Percentiles rank a stretch among this genome's conserved stretches.
phyloP scores from a whole-genome alignment of 37 sponge, comb jelly and placozoan genomes.

The Axinella damicornis region DNA sequence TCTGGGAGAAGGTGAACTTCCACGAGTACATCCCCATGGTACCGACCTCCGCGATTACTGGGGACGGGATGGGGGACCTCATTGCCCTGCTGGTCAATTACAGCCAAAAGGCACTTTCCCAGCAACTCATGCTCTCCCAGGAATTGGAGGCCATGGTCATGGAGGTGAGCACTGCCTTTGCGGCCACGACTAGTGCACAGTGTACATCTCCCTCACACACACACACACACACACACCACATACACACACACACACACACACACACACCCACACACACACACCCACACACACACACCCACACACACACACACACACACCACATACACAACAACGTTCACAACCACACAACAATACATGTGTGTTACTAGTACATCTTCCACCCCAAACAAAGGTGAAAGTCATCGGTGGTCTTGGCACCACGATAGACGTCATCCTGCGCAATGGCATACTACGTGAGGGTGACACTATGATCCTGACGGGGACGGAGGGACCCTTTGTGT shows the following conservation, averaged over 20 bases:
- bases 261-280: background rate
- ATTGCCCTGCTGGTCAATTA: constrained; percentile 83
- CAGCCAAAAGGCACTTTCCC: constrained; percentile 65
- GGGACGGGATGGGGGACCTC: constrained; percentile 99
- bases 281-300: constrained; percentile 9
- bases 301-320: background rate
- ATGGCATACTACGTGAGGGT: constrained; percentile 94
- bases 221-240: background rate
- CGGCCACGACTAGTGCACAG: too few species aligned
- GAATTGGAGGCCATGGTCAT: constrained; percentile 92
- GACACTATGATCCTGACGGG: constrained; percentile 92
- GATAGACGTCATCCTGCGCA: constrained; percentile 94
- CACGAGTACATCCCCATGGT: constrained; percentile 86
- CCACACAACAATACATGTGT: too few species aligned
- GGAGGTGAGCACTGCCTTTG: too few species aligned
- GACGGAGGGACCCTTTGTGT: constrained; percentile 90
- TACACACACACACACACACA: background rate
- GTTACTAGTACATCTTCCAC: too few species aligned
- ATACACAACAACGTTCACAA: too few species aligned
- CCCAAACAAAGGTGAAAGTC: constrained; percentile 90
- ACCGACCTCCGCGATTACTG: constrained; percentile 96
- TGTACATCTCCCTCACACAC: too few species aligned
- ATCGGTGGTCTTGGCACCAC: constrained; percentile 95
- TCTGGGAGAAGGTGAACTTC: constrained; percentile 96
- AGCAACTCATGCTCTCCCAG: constrained; percentile 77